Evolutionary conservation across 2,113 vertebrate genomes (phyloP).

Genomic region (Dryoscopus gambensis): DNA sequence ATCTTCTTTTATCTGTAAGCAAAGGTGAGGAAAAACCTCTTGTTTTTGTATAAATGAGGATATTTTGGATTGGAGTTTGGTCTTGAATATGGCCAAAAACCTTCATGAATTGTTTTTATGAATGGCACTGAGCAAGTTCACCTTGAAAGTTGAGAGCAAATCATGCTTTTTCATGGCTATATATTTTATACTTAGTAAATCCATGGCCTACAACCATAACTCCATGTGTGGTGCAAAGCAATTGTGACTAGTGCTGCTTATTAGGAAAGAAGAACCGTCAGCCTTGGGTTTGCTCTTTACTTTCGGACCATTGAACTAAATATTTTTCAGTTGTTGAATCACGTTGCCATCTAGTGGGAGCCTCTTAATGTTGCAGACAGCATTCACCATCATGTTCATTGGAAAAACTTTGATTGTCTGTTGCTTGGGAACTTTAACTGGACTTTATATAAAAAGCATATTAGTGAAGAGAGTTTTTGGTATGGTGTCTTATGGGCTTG

Average conservation of each 20-base stretch:
- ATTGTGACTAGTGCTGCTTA: neutral
- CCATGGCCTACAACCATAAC: neutral
- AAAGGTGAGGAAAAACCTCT: slow-evolving; percentile 84
- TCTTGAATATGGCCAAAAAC: neutral
- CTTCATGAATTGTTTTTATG: neutral
- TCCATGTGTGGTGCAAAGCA: neutral
- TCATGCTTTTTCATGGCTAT: neutral
- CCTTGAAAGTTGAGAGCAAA: neutral
- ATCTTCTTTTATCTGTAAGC: slow-evolving; percentile 96
- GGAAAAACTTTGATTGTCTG: neutral
- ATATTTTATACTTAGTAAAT: neutral
- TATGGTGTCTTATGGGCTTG: neutral
- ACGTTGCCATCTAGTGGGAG: slow-evolving; percentile 12
- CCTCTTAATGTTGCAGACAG: neutral
- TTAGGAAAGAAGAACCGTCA: neutral
- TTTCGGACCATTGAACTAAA: neutral
- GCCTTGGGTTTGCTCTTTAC: neutral
- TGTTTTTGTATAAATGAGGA: neutral
- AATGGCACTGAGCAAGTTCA: neutral
- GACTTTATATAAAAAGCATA: neutral
- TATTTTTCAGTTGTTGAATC: neutral
- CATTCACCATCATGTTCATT: neutral
- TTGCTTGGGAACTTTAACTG: neutral
- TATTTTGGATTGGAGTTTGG: neutral
- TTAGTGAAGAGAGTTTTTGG: neutral